phyloP scores from a whole-genome alignment of 2,888 invertebrate species.

The Acleris holmiana region DNA sequence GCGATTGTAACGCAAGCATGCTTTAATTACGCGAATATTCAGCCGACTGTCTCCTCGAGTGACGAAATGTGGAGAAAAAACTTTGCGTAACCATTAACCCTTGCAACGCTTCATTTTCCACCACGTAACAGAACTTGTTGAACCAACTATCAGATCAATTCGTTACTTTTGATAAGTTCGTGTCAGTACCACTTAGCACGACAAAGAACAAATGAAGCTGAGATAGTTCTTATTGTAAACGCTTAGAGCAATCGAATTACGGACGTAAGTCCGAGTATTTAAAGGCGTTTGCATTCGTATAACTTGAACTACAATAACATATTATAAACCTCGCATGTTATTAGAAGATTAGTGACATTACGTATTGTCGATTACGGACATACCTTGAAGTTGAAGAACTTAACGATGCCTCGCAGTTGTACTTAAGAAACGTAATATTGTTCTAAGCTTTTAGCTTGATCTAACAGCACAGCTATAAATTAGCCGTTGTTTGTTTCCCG shows the following conservation, averaged over 20 bases:
- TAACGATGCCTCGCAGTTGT: conserved; percentile 66
- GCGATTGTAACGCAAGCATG: conserved; percentile 59
- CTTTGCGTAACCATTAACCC: conserved; percentile 58
- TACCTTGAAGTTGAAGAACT: conserved; percentile 65
- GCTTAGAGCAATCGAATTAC: too few species aligned
- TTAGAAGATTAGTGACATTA: conserved; percentile 60
- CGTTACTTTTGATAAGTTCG: conserved; percentile 72
- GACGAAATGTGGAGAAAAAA: conserved; percentile 74
- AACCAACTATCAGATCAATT: conserved; percentile 39
- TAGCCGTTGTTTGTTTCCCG: background rate
- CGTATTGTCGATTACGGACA: conserved; percentile 74
- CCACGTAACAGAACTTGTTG: conserved; percentile 34
- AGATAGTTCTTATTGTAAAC: background rate
- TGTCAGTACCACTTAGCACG: conserved; percentile 64
- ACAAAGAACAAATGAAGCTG: conserved; percentile 46
- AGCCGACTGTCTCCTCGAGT: conserved; percentile 64
- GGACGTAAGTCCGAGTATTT: too few species aligned
- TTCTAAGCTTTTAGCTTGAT: conserved; percentile 13
- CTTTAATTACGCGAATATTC: conserved; percentile 72
- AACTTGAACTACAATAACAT: background rate
- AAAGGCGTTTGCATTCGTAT: too few species aligned
- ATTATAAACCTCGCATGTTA: conserved; percentile 74
- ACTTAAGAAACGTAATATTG: conserved; percentile 43
- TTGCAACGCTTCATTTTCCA: conserved; percentile 26
- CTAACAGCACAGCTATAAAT: conserved; percentile 7